phyloP scores from a whole-genome alignment of 2,888 invertebrate genomes.

The Labia minor region DNA sequence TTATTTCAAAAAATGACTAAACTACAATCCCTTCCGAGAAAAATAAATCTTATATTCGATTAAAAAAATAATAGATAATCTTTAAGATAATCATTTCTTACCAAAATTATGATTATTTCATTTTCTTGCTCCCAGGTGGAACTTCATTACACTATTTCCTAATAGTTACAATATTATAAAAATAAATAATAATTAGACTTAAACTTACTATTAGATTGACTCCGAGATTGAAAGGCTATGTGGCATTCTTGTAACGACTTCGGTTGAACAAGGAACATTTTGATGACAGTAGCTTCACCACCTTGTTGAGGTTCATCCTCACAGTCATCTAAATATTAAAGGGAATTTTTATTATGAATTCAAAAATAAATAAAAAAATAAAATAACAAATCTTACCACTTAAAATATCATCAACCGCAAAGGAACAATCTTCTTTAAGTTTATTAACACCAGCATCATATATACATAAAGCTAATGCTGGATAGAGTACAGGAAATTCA shows the following conservation, averaged over 20 bases:
- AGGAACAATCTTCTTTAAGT: slow-evolving; percentile 35
- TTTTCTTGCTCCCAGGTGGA: no score
- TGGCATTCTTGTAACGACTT: slow-evolving; percentile 79
- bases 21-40: no score
- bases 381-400: slow-evolving; percentile 30
- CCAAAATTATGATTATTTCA: no score
- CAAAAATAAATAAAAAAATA: background rate
- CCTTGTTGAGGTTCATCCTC: slow-evolving; percentile 41
- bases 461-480: slow-evolving; percentile 81
- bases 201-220: background rate
- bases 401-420: slow-evolving; percentile 44
- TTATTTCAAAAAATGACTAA: no score
- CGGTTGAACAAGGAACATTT: slow-evolving; percentile 72
- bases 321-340: slow-evolving; percentile 40
- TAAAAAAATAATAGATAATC: no score
- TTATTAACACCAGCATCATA: slow-evolving; percentile 57
- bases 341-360: slow-evolving; percentile 8
- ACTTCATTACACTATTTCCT: no score
- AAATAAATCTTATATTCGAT: no score
- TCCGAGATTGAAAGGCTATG: slow-evolving; percentile 47
- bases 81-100: no score
- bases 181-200: no score
- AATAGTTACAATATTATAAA: no score
- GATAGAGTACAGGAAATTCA: slow-evolving; percentile 77
- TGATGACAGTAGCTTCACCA: slow-evolving; percentile 39